A percentile compares a stretch with the other conserved stretches of the same genome.
Evolutionary conservation across 2,113 vertebrate species (phyloP).

Genomic region (Rallus limicola): DNA sequence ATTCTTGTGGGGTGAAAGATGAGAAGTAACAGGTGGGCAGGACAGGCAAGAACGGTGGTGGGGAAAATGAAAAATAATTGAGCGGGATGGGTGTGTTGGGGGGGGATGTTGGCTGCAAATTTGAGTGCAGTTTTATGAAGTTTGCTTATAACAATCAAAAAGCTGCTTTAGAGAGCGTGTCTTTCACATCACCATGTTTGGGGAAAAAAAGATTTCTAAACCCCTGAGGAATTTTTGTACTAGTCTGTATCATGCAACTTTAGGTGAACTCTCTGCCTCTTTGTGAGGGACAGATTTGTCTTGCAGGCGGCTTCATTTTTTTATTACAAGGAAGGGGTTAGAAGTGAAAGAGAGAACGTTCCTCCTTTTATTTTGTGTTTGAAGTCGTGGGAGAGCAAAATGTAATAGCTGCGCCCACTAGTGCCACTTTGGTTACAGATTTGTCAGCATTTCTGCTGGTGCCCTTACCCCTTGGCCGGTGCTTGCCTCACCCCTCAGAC

Average conservation of each 20-base stretch:
- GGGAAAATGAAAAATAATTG: neutral
- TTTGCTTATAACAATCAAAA: neutral
- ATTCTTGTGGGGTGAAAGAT: neutral
- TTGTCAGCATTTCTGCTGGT: neutral
- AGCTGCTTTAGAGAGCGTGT: neutral
- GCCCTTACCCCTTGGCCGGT: too few relatives aligned
- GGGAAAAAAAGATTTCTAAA: neutral
- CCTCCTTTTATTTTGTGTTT: neutral
- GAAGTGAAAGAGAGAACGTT: neutral
- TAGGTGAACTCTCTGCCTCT: neutral
- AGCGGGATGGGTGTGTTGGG: neutral
- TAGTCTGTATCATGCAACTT: neutral
- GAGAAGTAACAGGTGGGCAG: neutral
- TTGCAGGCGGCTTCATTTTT: neutral
- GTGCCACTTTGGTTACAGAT: neutral
- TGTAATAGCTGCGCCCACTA: neutral
- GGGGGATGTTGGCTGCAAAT: neutral
- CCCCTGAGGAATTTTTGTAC: neutral
- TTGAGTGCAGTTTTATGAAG: neutral
- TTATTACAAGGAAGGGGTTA: neutral
- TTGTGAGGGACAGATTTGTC: neutral
- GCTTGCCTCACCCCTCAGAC: neutral
- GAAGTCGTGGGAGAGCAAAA: neutral
- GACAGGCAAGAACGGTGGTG: neutral
- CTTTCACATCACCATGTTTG: neutral